Conservation (phyloP, 2,113 vertebrate genomes). For the Cyanocitta stelleri region DNA sequence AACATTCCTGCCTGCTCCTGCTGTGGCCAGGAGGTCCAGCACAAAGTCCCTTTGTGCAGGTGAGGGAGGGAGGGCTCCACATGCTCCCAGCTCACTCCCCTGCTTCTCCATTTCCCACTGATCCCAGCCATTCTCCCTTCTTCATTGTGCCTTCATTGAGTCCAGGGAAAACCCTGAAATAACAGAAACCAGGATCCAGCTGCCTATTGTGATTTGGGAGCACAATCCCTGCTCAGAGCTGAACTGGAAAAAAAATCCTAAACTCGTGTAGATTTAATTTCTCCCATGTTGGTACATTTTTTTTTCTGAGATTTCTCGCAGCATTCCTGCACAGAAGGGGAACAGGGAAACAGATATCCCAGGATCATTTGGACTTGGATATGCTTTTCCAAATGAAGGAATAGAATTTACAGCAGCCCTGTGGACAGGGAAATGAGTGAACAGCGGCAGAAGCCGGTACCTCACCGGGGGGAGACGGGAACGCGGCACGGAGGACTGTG, state of each 20-base stretch:
- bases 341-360: neutral
- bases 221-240: neutral
- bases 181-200: neutral
- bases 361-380: neutral
- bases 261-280: neutral
- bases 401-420: accelerated
- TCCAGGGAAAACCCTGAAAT: neutral
- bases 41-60: neutral
- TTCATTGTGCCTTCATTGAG: no score
- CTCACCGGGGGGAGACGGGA: neutral
- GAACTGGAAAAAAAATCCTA: neutral
- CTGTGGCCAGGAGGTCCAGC: neutral
- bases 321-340: neutral
- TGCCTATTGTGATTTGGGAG: neutral
- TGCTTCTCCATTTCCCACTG: neutral
- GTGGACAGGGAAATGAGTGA: neutral
- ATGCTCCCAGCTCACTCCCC: neutral
- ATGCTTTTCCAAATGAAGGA: neutral
- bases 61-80: neutral
- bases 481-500: accelerated
- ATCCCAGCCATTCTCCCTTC: neutral
- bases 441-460: accelerated
- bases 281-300: neutral
- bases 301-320: neutral
- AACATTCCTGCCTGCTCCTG: neutral